Base-by-base conservation (phyloP, 2,888 invertebrate species). In the Melanotus villosus region DNA sequence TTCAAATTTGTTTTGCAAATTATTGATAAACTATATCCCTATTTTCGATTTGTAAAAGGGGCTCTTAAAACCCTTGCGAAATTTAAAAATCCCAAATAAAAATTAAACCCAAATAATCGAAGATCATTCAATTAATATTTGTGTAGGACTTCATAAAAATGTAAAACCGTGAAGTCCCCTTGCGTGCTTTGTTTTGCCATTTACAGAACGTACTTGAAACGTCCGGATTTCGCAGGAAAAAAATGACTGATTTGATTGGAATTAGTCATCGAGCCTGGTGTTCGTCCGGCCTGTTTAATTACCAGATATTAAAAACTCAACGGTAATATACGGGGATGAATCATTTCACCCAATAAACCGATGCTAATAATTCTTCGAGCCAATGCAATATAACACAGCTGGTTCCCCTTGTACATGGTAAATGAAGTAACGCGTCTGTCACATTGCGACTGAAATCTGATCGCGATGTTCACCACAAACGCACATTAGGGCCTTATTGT, bases 401-500 rank as follows among this genome's bases (percentile, higher is more conserved):
- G 70, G 50, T 63, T 65, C 64, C 68, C 60, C 65, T 62, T 50
- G 50, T 59, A 57, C 26, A 63, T 63, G 56, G 57, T 57, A 67
- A 65, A 68, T 66, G 64, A 69, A 69, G 67, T 65, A 71, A 68
- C 70, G 41, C 62, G 63, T 56, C 38, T 63, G 75, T 75, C 74
- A 73, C 65, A 63, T 60, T 68, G 63, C 64, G 59, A 71, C 56
- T 67, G 74, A 74, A 76, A 76, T 76, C 73, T 74, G 75, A 76
- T 74, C 75, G 66, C 65, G 58, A 64, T 59, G 73, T 58, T 64
- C 69, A 57, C 73, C 75, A 68, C 74, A 73, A 75, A 75, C 73
- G 73, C 76, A 76, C 74, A 78, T 78, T 78, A 76, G 71, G 69
- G 74, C 74, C 72, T 76, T 74, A 77, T 78, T 76, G 76, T 78